Evolutionary conservation across 2,113 vertebrate species (phyloP).

Genomic region (Bolborhynchus lineola): DNA sequence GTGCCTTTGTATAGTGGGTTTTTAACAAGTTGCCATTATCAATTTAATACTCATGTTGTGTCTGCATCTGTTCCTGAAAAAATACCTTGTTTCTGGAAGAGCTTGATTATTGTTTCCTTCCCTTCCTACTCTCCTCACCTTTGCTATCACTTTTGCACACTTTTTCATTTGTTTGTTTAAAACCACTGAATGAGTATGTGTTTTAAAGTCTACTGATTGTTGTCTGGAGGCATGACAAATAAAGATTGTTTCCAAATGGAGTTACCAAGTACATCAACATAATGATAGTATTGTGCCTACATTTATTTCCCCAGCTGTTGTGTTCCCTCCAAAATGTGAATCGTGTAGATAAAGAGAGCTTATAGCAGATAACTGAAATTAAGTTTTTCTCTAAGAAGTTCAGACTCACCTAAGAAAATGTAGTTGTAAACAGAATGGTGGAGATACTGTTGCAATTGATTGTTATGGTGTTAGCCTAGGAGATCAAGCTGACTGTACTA

Average conservation of each 20-base stretch:
- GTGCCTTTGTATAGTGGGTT: not conserved
- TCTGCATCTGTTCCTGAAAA: not conserved
- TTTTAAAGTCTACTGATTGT: not conserved
- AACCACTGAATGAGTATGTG: not conserved
- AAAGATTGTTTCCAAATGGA: not conserved
- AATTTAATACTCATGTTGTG: not conserved
- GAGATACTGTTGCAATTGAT: not conserved
- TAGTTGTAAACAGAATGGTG: not conserved
- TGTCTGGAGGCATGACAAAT: not conserved
- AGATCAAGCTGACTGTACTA: not conserved
- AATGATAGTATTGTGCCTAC: not conserved
- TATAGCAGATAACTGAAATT: not conserved
- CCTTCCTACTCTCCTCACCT: not conserved
- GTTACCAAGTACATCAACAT: not conserved
- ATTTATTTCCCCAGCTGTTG: not conserved
- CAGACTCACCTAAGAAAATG: not conserved
- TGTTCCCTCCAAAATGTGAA: not conserved
- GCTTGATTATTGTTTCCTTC: not conserved
- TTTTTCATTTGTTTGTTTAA: not conserved
- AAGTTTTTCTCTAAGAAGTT: not conserved
- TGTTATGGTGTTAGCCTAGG: not conserved
- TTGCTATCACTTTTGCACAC: rapidly evolving
- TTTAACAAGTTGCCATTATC: not conserved
- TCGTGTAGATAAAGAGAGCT: not conserved
- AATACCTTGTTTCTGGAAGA: not conserved